Percentiles rank a stretch among this genome's conserved stretches.
Evolutionary conservation across 1,140 invertebrate genomes (phyloP).

Genomic region (Aphaenogaster floridana): DNA sequence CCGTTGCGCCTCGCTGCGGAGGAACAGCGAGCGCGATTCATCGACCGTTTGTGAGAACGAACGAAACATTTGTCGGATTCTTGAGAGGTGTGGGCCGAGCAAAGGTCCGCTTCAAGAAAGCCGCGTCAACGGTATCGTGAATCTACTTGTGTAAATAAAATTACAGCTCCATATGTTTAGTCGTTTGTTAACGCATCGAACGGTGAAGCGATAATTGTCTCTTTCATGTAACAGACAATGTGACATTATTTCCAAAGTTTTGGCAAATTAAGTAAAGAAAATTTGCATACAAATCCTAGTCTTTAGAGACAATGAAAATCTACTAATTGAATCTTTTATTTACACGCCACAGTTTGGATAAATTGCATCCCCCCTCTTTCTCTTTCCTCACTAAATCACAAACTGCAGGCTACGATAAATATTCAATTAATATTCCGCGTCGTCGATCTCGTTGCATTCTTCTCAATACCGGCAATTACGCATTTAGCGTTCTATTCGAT

Average conservation of each 20-base stretch:
- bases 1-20: slow-evolving; percentile 74
- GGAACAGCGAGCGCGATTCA: slow-evolving; percentile 73
- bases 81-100: slow-evolving; percentile 12
- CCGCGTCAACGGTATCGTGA: background rate
- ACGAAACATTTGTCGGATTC: slow-evolving; percentile 40
- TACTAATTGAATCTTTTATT: slow-evolving; percentile 31
- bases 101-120: background rate
- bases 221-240: background rate
- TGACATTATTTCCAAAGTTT: background rate
- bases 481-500: slow-evolving; percentile 32
- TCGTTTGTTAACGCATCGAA: background rate
- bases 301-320: background rate
- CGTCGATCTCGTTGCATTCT: slow-evolving; percentile 1
- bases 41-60: slow-evolving; percentile 67
- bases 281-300: background rate
- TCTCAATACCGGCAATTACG: slow-evolving; percentile 38
- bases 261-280: background rate
- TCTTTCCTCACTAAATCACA: slow-evolving; percentile 15
- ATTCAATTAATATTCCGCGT: slow-evolving; percentile 52
- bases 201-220: background rate
- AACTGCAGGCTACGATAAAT: slow-evolving; percentile 24
- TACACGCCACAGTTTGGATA: background rate
- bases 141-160: slow-evolving; percentile 24
- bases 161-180: background rate
- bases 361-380: background rate